Percentiles rank a stretch among this genome's conserved stretches.
Conservation (phyloP, 2,113 vertebrate species). For the Epinephelus cyanopodus region DNA sequence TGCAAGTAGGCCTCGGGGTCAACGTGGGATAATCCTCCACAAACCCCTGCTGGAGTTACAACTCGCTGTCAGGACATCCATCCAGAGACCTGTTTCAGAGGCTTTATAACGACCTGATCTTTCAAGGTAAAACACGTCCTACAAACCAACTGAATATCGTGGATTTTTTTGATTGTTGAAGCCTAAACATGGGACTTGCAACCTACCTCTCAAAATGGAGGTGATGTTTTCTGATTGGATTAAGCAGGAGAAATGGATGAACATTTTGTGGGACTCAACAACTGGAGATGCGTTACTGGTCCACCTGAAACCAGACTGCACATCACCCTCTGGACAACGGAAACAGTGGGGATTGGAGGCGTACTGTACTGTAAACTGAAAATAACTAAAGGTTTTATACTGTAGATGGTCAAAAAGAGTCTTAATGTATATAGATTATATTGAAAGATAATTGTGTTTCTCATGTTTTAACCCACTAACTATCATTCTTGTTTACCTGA, state of each 20-base stretch:
- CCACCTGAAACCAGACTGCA: constrained; percentile 26
- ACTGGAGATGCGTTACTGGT: neutral
- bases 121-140: constrained; percentile 17
- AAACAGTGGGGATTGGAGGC: constrained; percentile 23
- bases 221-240: constrained; percentile 42
- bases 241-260: constrained; percentile 15
- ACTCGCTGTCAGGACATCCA: constrained; percentile 14
- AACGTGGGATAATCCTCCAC: constrained; percentile 87
- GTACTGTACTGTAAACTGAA: constrained; percentile 37
- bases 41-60: constrained; percentile 18
- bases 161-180: constrained; percentile 23
- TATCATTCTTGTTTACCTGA: constrained; percentile 7
- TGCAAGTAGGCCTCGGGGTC: constrained; percentile 94
- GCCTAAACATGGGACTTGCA: constrained; percentile 10
- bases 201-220: constrained; percentile 67
- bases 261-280: neutral
- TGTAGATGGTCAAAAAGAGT: constrained; percentile 38
- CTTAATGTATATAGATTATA: constrained; percentile 30
- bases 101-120: neutral
- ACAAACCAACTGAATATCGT: neutral
- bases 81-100: constrained; percentile 34
- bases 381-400: constrained; percentile 56
- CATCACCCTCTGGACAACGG: constrained; percentile 13
- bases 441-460: constrained; percentile 24
- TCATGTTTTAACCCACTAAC: constrained; percentile 29